These are phyloP conservation scores for Gephyroberyx darwinii DNA, from an alignment of 2,797 vertebrate species.

Conservation along the genomic window DNA sequence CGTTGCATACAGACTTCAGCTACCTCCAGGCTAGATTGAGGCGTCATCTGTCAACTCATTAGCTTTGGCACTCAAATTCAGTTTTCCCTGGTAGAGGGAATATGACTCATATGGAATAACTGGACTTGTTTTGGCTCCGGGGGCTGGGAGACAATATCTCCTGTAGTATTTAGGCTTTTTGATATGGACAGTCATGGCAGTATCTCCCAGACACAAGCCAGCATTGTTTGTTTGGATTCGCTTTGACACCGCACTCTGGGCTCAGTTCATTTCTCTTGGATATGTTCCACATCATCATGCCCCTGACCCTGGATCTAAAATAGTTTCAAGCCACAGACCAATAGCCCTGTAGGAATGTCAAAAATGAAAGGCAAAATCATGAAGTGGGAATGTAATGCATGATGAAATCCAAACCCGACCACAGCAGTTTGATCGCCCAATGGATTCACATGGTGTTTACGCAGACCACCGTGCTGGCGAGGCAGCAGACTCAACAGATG, in stretches of 20 bases:
- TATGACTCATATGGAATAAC: conserved; percentile 59
- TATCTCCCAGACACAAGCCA: conserved; percentile 62
- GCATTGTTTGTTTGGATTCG: conserved; percentile 73
- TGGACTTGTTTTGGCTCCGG: conserved; percentile 58
- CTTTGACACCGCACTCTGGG: conserved; percentile 65
- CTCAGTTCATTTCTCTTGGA: conserved; percentile 64
- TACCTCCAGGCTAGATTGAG: conserved; percentile 48
- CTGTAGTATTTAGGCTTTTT: conserved; percentile 50
- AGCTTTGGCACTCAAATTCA: conserved; percentile 42
- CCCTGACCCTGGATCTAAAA: conserved; percentile 71
- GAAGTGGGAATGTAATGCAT: conserved; percentile 43
- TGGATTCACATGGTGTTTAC: conserved; percentile 22
- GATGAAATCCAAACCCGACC: conserved; percentile 39
- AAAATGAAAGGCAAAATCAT: conserved; percentile 55
- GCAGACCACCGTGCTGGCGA: conserved; percentile 13
- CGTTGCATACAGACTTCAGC: conserved; percentile 43
- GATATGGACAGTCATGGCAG: conserved; percentile 56
- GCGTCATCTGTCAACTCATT: conserved; percentile 61
- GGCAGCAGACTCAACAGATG: neutral
- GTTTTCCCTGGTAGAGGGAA: conserved; percentile 42
- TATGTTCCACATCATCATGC: conserved; percentile 57
- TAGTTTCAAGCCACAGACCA: conserved; percentile 64
- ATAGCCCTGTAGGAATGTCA: conserved; percentile 59
- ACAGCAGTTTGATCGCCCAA: conserved; percentile 21
- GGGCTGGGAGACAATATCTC: conserved; percentile 51